Evolutionary conservation across 1,140 invertebrate species (phyloP).

Genomic region (Penaeus vannamei): DNA sequence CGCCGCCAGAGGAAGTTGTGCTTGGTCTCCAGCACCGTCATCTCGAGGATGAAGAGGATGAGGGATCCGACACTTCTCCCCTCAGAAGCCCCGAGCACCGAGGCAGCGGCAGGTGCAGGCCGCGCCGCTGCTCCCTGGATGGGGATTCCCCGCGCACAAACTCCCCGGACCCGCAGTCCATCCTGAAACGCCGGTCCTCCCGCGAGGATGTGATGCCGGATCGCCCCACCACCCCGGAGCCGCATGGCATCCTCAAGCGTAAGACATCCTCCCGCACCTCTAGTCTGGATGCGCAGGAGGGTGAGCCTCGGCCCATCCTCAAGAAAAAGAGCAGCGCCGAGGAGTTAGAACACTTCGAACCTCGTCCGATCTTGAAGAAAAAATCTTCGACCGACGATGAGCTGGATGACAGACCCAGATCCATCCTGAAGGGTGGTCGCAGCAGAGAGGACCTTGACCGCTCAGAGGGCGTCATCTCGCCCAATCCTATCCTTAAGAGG

Average conservation of each 20-base stretch:
- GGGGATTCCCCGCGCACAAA: conserved; percentile 47
- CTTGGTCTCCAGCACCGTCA: conserved; percentile 38
- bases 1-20: conserved; percentile 54
- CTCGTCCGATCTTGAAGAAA: conserved; percentile 86
- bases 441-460: conserved; percentile 73
- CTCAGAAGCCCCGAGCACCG: conserved; percentile 53
- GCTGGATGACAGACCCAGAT: conserved; percentile 78
- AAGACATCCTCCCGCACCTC: conserved; percentile 71
- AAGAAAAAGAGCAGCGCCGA: conserved; percentile 79
- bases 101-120: conserved; percentile 49
- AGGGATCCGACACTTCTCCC: conserved; percentile 44
- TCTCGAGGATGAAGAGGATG: conserved; percentile 45
- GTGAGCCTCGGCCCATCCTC: conserved; percentile 81
- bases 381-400: conserved; percentile 87
- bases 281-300: conserved; percentile 69
- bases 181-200: conserved; percentile 80
- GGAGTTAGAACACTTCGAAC: conserved; percentile 70
- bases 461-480: conserved; percentile 60
- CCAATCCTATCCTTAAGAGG: conserved; percentile 65
- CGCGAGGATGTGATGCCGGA: conserved; percentile 74
- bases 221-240: conserved; percentile 72
- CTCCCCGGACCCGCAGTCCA: conserved; percentile 76
- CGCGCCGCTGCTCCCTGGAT: conserved; percentile 57
- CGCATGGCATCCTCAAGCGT: conserved; percentile 69
- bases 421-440: conserved; percentile 83